Evolutionary conservation across 2,113 vertebrate species (phyloP), one percentile per base, ranked within the genome.

Genomic region (Lucifuga dentata): DNA sequence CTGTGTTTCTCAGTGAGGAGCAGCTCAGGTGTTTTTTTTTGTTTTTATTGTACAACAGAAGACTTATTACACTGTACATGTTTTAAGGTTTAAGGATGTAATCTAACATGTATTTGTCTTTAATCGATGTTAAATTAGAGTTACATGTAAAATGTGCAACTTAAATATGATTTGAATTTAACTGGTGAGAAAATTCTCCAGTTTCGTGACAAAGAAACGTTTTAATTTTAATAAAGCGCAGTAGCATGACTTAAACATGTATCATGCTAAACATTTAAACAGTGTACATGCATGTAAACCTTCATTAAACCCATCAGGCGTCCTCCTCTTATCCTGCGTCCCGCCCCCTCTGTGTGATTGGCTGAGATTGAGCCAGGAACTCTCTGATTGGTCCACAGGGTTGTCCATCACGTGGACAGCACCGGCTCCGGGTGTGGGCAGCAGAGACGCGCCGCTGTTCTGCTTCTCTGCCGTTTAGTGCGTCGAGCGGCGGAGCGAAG

Each of bases 341-440:
- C 66, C 80, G 82, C 53, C 66, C 19, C 24, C 8, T 11, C 2
- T 12, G 19, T 9, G 21, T 53, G 57, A 83, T 91, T 91, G 90
- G 90, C 68, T 80, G 8, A 63, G 51, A 8, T 8, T 21, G 53
- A 19, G 24, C 57, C 38, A 10, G 10, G 2, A 8, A 33, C 11
- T 24, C 59, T 53, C 20, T 73, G 82, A 92, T 71, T 93, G 91
- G 90, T 13, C 48, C 32, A 0, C 36, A 7, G 15, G 11, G 58
- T 70, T 59, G 90, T 55, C 89, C 50, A 16, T 91, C 87, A 69
- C 8, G 5, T 1, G 5, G 44, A 45, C 39, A 50, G 44, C 44
- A 51, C 66, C 75, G 8, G 41, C 53, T 62, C 36, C 1, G 11
- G 52, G 64, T 86, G 3, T 23, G 38, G 43, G 44, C 45, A 46